Evolutionary conservation across 2,888 invertebrate species (phyloP).

Genomic region (Tinea pellionella): DNA sequence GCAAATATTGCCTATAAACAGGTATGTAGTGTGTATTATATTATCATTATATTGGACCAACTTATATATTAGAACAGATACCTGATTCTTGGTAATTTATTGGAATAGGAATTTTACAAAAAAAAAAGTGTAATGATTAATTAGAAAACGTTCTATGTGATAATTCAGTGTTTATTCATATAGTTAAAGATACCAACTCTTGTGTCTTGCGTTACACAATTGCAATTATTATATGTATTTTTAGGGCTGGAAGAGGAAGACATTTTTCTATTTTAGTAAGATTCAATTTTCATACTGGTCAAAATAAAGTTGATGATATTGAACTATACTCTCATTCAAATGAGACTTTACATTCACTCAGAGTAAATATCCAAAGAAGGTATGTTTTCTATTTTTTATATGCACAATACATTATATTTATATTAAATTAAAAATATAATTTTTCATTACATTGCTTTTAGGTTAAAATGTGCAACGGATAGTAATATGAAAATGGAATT

Average conservation of each 20-base stretch:
- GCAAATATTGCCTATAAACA: conserved; percentile 86
- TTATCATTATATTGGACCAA: too few species aligned
- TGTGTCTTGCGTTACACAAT: too few species aligned
- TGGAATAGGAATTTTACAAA: too few species aligned
- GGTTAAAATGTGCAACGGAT: conserved; percentile 56
- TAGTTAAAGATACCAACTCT: too few species aligned
- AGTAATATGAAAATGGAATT: conserved; percentile 88
- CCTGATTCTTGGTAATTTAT: too few species aligned
- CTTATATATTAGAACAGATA: too few species aligned
- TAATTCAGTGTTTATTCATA: too few species aligned
- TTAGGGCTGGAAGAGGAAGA: conserved; percentile 89
- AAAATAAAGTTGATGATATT: conserved; percentile 89
- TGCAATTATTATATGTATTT: conserved; percentile 20
- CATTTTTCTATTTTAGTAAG: conserved; percentile 88
- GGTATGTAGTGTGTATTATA: conserved; percentile 55
- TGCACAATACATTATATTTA: not conserved
- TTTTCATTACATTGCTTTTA: conserved; percentile 27
- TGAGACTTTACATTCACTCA: conserved; percentile 89
- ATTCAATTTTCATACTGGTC: conserved; percentile 82
- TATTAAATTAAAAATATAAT: not conserved
- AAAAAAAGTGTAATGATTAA: too few species aligned
- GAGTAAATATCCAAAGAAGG: conserved; percentile 81
- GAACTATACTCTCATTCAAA: conserved; percentile 95
- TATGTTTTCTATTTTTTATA: conserved; percentile 21
- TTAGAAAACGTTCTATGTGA: too few species aligned